Conservation (phyloP, 2,113 vertebrate genomes). For the Carassius gibelio region DNA sequence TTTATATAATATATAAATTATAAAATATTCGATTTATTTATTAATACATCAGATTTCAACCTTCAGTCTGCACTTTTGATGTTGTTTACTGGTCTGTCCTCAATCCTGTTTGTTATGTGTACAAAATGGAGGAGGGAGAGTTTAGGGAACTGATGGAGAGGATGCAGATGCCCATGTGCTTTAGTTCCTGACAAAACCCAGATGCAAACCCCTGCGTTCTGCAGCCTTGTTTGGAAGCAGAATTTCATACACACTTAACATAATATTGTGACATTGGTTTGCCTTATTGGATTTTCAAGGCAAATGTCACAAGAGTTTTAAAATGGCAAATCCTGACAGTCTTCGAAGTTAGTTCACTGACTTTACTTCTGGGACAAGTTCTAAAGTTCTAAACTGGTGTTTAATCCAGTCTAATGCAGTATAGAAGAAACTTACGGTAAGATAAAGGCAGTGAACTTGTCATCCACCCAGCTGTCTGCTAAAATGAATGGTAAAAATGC, state of each 20-base stretch:
- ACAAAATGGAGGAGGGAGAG: neutral
- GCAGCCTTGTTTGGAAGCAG: constrained; percentile 32
- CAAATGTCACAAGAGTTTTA: constrained; percentile 30
- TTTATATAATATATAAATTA: too few species aligned
- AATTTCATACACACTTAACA: neutral
- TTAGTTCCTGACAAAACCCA: constrained; percentile 9
- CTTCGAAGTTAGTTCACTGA: neutral
- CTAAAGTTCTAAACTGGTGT: neutral
- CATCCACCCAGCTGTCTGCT: constrained; percentile 4
- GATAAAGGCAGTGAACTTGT: constrained; percentile 10
- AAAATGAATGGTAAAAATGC: constrained; percentile 39
- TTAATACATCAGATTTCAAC: neutral
- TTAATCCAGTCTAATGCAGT: neutral
- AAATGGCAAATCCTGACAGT: neutral
- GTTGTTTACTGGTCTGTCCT: neutral
- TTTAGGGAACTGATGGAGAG: constrained; percentile 6
- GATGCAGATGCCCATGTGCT: neutral
- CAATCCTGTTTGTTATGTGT: neutral
- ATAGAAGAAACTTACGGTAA: neutral
- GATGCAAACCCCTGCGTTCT: constrained; percentile 21
- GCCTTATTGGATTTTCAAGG: constrained; percentile 20
- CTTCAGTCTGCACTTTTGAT: neutral
- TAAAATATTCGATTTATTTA: too few species aligned
- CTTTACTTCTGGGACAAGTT: neutral
- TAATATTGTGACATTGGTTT: neutral